Evolutionary conservation across 1,140 invertebrate genomes (phyloP).

Genomic region (Cotesia glomerata): DNA sequence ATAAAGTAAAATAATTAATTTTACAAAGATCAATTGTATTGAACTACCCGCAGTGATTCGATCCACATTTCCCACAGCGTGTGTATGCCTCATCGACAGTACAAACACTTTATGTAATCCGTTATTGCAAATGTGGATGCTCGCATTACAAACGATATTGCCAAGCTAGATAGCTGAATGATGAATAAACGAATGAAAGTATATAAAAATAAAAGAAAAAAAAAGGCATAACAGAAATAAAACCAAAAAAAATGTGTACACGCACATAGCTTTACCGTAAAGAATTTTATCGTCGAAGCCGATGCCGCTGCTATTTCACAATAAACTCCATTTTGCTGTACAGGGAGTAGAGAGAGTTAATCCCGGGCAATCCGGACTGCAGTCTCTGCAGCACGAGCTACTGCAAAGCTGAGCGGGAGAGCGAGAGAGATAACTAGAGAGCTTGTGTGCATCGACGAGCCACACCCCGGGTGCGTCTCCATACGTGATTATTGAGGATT

Average conservation of each 20-base stretch:
- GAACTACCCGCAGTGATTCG: neutral
- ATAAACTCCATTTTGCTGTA: slow-evolving; percentile 13
- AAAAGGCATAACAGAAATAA: neutral
- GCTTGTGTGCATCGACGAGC: no score
- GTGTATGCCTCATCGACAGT: neutral
- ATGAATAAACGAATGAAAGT: neutral
- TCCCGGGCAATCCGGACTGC: slow-evolving; percentile 10
- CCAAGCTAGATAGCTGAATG: neutral
- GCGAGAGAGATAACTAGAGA: no score
- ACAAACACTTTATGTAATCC: neutral
- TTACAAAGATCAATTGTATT: neutral
- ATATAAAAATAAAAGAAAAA: neutral
- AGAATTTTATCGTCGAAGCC: slow-evolving; percentile 18
- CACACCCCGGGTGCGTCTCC: neutral
- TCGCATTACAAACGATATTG: neutral
- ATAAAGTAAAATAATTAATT: slow-evolving; percentile 2
- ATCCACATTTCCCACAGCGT: neutral
- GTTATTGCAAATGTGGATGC: neutral
- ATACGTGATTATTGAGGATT: slow-evolving; percentile 1
- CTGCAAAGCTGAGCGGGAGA: neutral
- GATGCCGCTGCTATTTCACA: neutral
- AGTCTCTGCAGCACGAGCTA: slow-evolving; percentile 18
- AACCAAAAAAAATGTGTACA: neutral
- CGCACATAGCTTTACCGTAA: neutral
- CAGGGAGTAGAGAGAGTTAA: slow-evolving; percentile 2